Evolutionary conservation across 2,888 invertebrate species (phyloP), one percentile per base, ranked within the genome.

Genomic region (Agelastica alni): DNA sequence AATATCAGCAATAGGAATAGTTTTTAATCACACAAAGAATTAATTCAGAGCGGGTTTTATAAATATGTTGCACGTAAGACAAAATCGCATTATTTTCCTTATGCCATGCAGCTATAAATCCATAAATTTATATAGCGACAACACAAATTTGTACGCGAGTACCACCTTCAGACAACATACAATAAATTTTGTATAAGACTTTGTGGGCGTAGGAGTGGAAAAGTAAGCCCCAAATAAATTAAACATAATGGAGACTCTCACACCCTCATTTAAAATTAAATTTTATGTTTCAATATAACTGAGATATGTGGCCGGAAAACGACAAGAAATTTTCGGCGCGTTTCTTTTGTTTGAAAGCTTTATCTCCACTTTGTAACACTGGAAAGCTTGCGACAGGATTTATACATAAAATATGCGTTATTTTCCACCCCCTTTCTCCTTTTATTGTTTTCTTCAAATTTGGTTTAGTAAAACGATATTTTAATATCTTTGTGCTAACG

Each of bases 191-290:
- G 32, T 18, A 49, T 49, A 31, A 41, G 22, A 13, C 14, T 41
- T 42, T 20, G 22, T 5, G 13, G 22, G 13, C 3, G 16, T 3
- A 7, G 31, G 16, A 42, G 20, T 32, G 12, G 20, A 14, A 32
- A 17, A 42, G 17, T 32, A 49, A 49, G 30, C 41, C 31, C 37
- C 48, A 37, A 53, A 53, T 53, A 48, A 53, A 48, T 53, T 48
- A 53, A 18, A 31, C 34, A 22, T 43, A 36, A 48, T 53, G 47
- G 53, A 53, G 34, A 48, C 47, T 34, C 42, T 53, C 42, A 53
- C 37, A 34, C 18, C 18, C 43, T 48, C 48, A 53, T 53, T 43
- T 30, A 48, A 48, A 53, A 53, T 53, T 53, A 43, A 53, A 53
- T 47, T 53, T 48, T 37, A 53, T 53, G 53, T 42, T 36, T 43